These are phyloP conservation scores for Drosophila colorata DNA, from an alignment of 2,888 invertebrate genomes.

Conservation along the genomic window DNA sequence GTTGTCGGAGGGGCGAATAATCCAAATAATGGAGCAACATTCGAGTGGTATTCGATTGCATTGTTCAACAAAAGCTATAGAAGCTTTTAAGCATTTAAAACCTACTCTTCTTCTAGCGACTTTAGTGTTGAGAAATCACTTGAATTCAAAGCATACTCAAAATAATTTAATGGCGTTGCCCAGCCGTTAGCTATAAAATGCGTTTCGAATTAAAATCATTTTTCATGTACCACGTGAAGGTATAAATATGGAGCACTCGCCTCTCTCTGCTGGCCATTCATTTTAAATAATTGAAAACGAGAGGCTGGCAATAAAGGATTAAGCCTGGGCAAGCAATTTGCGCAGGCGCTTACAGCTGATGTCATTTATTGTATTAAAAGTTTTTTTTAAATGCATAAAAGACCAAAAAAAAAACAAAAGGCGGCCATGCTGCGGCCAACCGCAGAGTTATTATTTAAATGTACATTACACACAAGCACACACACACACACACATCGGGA, in stretches of 20 bases:
- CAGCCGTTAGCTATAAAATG: conserved; percentile 40
- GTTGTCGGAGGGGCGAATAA: conserved; percentile 67
- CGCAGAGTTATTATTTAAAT: conserved; percentile 82
- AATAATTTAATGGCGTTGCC: conserved; percentile 34
- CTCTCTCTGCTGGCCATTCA: conserved; percentile 38
- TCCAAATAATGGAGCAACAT: conserved; percentile 42
- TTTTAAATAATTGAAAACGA: conserved; percentile 58
- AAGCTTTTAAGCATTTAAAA: conserved; percentile 10
- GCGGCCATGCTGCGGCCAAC: conserved; percentile 77
- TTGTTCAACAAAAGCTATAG: conserved; percentile 33
- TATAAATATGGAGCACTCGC: not conserved
- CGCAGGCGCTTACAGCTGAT: conserved; percentile 77
- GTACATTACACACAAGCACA: conserved; percentile 60
- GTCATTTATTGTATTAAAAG: conserved; percentile 56
- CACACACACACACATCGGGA: conserved; percentile 19
- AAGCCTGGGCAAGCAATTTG: conserved; percentile 68
- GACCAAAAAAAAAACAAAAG: conserved; percentile 64
- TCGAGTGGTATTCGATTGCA: conserved; percentile 71
- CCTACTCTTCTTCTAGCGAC: conserved; percentile 17
- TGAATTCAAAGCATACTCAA: conserved; percentile 25
- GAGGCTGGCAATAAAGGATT: conserved; percentile 60
- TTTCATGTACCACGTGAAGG: conserved; percentile 20
- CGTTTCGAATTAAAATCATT: conserved; percentile 62
- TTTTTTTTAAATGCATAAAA: conserved; percentile 49
- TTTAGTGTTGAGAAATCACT: conserved; percentile 20